A percentile compares a stretch with the other conserved stretches of the same genome.
Evolutionary conservation across 37 sponge, comb jelly and placozoan genomes (phyloP).

Genomic region (Cliona cf. orientalis): DNA sequence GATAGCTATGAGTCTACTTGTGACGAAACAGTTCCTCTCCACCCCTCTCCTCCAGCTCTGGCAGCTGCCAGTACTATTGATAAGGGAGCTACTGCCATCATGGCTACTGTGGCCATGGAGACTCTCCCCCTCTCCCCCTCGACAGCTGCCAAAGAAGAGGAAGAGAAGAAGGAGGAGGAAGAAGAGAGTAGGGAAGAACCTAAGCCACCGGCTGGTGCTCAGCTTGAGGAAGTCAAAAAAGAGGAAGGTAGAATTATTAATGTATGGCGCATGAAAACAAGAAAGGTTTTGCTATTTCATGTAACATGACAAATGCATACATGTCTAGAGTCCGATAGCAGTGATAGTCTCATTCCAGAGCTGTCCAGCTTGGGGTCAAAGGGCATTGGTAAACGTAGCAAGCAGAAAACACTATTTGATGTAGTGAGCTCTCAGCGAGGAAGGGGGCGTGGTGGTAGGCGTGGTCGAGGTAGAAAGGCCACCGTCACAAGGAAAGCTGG

Average conservation of each 20-base stretch:
- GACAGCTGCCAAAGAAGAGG: too few relatives aligned
- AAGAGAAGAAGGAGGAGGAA: background rate
- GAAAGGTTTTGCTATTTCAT: too few relatives aligned
- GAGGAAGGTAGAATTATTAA: too few relatives aligned
- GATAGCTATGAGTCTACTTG: background rate
- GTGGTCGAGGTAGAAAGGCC: slow-evolving; percentile 10
- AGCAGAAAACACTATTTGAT: background rate
- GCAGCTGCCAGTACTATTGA: background rate
- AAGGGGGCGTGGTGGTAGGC: slow-evolving; percentile 1
- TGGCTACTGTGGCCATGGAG: too few relatives aligned
- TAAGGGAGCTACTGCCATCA: background rate
- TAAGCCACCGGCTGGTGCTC: too few relatives aligned
- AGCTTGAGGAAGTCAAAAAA: too few relatives aligned
- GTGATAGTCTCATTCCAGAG: background rate
- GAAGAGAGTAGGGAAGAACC: background rate
- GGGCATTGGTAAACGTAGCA: background rate
- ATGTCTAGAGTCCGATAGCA: background rate
- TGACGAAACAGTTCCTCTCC: too few relatives aligned
- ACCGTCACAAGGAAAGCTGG: background rate
- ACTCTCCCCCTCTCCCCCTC: too few relatives aligned
- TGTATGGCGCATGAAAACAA: too few relatives aligned
- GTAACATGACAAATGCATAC: too few relatives aligned
- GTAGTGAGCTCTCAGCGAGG: background rate
- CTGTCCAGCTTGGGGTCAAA: background rate
- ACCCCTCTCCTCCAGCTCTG: background rate